Evolutionary conservation across 2,113 vertebrate species (phyloP), one percentile per base, ranked within the genome.

Genomic region (Hippoglossus stenolepis): DNA sequence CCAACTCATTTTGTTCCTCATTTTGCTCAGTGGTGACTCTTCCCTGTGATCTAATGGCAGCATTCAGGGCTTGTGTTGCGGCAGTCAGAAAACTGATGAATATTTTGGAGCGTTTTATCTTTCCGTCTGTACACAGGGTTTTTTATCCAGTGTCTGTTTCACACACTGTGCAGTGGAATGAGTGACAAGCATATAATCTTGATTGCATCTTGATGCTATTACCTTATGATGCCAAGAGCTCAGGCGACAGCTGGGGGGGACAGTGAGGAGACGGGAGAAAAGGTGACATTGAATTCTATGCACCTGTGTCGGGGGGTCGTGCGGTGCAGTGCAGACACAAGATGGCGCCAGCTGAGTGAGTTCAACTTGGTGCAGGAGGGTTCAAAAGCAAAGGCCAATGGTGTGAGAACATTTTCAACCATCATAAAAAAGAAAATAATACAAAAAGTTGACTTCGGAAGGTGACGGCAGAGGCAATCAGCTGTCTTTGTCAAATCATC

Each of bases 151-250:
- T 73, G 83, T 87, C 83, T 86, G 77, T 86, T 82, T 83, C 73
- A 79, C 85, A 84, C 77, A 85, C 68, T 88, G 80, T 60, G 73
- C 80, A 73, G 18, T 0, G 18, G 58, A 67, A 47, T 91, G 90
- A 91, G 70, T 86, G 87, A 90, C 91, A 92, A 88, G 84, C 90
- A 84, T 91, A 80, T 88, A 63, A 91, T 92, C 89, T 79, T 81
- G 85, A 92, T 89, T 89, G 85, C 87, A 91, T 91, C 87, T 93
- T 83, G 88, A 92, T 69, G 86, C 77, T 80, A 87, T 87, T 89
- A 79, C 90, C 86, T 87, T 85, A 89, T 82, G 82, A 73, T 90
- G 82, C 89, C 86, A 77, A 73, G 88, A 5, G 75, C 84, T 88
- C 85, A 90, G 89, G 87, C 92, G 89, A 87, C 91, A 93, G 89